Evolutionary conservation across 1,140 invertebrate genomes (phyloP).

Genomic region (Colletes gigas): DNA sequence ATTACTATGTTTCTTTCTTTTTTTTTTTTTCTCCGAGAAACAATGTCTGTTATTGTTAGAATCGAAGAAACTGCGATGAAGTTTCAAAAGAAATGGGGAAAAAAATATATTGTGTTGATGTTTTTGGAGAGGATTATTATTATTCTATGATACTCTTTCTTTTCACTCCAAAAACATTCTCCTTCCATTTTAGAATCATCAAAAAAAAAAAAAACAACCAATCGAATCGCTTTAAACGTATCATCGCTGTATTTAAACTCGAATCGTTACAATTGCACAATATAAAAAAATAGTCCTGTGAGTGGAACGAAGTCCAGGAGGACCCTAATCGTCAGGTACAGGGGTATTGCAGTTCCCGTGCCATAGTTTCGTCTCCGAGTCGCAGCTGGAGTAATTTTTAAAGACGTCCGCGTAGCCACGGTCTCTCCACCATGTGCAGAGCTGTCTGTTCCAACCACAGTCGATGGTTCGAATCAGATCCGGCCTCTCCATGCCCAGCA

Average conservation of each 20-base stretch:
- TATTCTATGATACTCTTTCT: no score
- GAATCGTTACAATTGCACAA: no score
- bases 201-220: no score
- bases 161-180: no score
- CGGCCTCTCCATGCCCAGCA: conserved; percentile 87
- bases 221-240: no score
- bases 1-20: conserved; percentile 36
- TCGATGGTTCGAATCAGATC: conserved; percentile 89
- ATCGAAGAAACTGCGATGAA: neutral
- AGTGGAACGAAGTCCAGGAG: no score
- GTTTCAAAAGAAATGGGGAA: neutral
- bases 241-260: no score
- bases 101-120: conserved; percentile 10
- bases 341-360: conserved; percentile 94
- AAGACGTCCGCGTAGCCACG: conserved; percentile 91
- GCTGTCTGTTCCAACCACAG: conserved; percentile 92
- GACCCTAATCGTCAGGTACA: conserved; percentile 82
- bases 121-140: neutral
- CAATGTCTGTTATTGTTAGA: conserved; percentile 52
- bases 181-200: no score
- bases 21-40: conserved; percentile 8
- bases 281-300: no score
- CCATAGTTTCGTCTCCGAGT: conserved; percentile 87
- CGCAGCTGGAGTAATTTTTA: conserved; percentile 88
- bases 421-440: conserved; percentile 92